Percentiles rank a stretch among this genome's conserved stretches.
Conservation (phyloP, 2,797 vertebrate genomes). For the Sebastes iracundus region DNA sequence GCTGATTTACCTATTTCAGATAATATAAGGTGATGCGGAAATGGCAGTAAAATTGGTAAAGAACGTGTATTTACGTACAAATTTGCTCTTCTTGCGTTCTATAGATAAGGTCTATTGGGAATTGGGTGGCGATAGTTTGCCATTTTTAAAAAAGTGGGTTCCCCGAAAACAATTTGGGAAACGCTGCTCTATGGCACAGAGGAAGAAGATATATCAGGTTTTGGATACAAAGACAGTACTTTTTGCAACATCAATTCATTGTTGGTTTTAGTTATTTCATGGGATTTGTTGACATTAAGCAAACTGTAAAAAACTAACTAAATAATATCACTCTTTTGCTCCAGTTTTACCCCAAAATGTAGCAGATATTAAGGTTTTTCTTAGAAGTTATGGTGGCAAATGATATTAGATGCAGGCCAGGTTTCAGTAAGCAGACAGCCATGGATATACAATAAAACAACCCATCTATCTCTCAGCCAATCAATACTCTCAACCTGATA, state of each 20-base stretch:
- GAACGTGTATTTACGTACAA: no score
- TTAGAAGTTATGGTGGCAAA: not conserved
- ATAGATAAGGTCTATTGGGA: no score
- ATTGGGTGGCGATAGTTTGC: no score
- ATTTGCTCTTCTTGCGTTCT: accelerated
- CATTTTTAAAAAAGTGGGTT: no score
- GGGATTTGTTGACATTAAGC: not conserved
- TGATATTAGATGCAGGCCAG: not conserved
- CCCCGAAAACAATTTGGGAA: no score
- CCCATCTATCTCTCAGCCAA: not conserved
- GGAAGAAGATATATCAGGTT: not conserved
- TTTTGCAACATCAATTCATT: not conserved
- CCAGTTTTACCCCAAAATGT: not conserved
- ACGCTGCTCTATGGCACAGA: not conserved
- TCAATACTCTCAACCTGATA: conserved; percentile 20
- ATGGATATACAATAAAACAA: not conserved
- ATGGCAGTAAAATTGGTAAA: accelerated
- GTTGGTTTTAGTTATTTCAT: not conserved
- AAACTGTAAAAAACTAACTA: not conserved
- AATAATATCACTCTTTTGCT: not conserved
- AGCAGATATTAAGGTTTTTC: not conserved
- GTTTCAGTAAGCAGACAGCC: not conserved
- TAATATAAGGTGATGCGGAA: no score
- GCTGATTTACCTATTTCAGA: no score
- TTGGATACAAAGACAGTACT: not conserved